Evolutionary conservation across 2,797 vertebrate species (phyloP).

Genomic region (Gallirallus australis): DNA sequence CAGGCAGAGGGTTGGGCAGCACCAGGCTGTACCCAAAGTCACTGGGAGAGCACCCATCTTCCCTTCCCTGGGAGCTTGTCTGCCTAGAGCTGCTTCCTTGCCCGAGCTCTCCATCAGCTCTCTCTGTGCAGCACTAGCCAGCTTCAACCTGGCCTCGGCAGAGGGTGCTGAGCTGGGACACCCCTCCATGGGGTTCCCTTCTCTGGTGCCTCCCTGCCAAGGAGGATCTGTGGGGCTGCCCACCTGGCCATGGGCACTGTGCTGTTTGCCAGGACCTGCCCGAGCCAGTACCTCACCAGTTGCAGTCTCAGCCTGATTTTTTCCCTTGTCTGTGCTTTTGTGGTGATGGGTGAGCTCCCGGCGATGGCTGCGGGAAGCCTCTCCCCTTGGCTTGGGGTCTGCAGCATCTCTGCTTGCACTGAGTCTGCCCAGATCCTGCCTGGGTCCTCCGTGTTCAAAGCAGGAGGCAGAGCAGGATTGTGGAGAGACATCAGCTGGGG

Average conservation of each 20-base stretch:
- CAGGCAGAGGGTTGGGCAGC: neutral
- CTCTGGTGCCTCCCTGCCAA: accelerated
- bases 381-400: accelerated
- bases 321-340: neutral
- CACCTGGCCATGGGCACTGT: accelerated
- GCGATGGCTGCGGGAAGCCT: accelerated
- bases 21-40: neutral
- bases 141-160: accelerated
- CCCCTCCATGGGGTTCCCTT: neutral
- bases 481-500: neutral
- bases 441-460: neutral
- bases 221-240: neutral
- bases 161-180: neutral
- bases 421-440: neutral
- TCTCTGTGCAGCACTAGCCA: accelerated
- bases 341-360: accelerated
- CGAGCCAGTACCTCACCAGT: neutral
- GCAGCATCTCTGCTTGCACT: neutral
- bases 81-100: neutral
- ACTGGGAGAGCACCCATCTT: neutral
- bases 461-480: neutral
- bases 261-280: neutral
- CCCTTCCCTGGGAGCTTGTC: accelerated
- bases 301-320: neutral
- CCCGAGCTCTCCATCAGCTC: accelerated